phyloP scores from a whole-genome alignment of 2,888 invertebrate genomes.

The Hemithea aestivaria region DNA sequence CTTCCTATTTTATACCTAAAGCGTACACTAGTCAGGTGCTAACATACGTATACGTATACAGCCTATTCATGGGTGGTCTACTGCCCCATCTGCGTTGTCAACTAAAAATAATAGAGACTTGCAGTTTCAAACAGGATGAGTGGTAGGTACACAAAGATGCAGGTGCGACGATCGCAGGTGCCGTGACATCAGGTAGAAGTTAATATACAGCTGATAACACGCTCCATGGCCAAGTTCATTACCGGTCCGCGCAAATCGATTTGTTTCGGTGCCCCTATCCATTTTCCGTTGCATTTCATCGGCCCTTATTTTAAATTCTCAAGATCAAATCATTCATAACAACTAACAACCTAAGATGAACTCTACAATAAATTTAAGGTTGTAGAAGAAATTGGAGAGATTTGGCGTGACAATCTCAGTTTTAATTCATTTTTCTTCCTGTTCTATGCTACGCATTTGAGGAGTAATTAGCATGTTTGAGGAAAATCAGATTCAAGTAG shows the following conservation, averaged over 20 bases:
- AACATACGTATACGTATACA: no score
- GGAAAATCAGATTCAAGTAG: no score
- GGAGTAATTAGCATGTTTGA: no score
- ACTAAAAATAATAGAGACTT: constrained; percentile 40
- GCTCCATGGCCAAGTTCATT: constrained; percentile 67
- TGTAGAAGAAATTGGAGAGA: no score
- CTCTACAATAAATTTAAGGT: no score
- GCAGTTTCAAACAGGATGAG: no score
- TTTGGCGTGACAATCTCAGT: no score
- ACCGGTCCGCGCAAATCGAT: constrained; percentile 67
- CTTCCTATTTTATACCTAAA: no score
- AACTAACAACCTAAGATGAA: background rate
- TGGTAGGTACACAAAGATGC: constrained; percentile 8
- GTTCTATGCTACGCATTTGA: no score
- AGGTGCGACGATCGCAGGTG: constrained; percentile 38
- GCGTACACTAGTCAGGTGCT: no score
- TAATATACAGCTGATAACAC: constrained; percentile 53
- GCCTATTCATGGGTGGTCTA: constrained; percentile 12
- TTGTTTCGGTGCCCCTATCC: constrained; percentile 54
- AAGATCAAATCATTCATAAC: constrained; percentile 1
- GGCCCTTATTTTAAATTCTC: constrained; percentile 29
- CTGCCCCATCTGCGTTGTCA: constrained; percentile 29
- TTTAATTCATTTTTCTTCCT: no score
- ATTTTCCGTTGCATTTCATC: constrained; percentile 47
- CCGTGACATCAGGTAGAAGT: constrained; percentile 37